Conservation (phyloP, 2,888 invertebrate genomes). For the Cantharis rustica region DNA sequence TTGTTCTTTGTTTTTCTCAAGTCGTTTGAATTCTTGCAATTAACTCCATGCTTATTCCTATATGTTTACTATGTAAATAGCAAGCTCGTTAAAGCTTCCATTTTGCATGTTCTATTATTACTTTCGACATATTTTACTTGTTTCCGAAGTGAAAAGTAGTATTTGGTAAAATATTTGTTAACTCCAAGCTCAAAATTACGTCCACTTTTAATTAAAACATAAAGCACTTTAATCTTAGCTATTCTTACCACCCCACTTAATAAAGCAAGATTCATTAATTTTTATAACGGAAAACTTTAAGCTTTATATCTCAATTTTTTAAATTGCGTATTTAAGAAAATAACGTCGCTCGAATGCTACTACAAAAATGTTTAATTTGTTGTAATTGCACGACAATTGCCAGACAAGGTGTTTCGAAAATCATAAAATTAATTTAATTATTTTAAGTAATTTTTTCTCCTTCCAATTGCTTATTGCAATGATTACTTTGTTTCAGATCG, state of each 20-base stretch:
- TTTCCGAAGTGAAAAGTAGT: neutral
- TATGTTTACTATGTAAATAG: slow-evolving; percentile 39
- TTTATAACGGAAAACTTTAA: neutral
- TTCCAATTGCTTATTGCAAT: too few species aligned
- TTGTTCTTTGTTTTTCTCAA: slow-evolving; percentile 29
- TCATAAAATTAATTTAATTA: neutral
- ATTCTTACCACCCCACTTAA: neutral
- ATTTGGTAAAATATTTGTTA: neutral
- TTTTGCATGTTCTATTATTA: slow-evolving; percentile 31
- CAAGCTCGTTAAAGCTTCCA: slow-evolving; percentile 34
- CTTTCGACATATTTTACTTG: neutral
- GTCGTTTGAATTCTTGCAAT: slow-evolving; percentile 37
- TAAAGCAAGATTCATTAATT: neutral
- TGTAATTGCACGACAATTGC: neutral
- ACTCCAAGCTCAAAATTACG: neutral
- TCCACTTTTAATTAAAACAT: neutral
- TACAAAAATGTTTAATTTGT: neutral
- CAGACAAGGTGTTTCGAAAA: neutral
- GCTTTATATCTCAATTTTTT: neutral
- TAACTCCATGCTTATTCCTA: slow-evolving; percentile 35
- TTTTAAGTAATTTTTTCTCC: neutral
- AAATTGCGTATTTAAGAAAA: neutral
- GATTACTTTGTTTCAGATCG: too few species aligned
- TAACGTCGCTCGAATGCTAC: neutral
- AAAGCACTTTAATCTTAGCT: neutral